Conservation (phyloP, 2,797 vertebrate species). For the Lepilemur septentrionalis region DNA sequence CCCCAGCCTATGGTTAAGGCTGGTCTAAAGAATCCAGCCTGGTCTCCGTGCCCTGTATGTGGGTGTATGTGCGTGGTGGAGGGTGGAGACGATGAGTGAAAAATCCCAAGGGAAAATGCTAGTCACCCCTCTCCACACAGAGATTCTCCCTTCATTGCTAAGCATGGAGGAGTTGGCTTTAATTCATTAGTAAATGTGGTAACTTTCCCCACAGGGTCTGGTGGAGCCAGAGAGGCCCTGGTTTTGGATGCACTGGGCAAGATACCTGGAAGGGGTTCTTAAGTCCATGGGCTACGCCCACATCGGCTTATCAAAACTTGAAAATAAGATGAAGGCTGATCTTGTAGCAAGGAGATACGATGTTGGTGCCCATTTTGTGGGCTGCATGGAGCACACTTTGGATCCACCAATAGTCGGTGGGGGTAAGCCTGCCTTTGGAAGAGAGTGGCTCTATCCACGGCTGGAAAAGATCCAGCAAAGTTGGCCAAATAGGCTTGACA, state of each 20-base stretch:
- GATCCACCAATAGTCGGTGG: background rate
- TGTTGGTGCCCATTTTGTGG: background rate
- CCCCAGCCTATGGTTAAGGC: background rate
- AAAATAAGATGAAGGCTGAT: background rate
- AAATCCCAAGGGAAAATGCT: conserved; percentile 48
- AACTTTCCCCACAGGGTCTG: background rate
- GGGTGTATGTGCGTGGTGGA: background rate
- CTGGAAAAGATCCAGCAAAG: background rate
- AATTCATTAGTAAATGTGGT: background rate
- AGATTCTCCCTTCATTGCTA: conserved; percentile 7
- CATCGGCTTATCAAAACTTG: background rate
- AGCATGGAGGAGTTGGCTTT: background rate
- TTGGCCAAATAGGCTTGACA: background rate
- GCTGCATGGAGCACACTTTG: background rate
- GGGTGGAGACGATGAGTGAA: background rate
- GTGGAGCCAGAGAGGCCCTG: background rate
- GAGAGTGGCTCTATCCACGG: background rate
- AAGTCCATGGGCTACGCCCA: background rate
- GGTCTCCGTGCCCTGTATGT: background rate
- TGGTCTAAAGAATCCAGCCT: conserved; percentile 1
- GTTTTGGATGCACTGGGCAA: background rate
- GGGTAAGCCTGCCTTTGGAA: background rate
- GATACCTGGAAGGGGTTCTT: background rate
- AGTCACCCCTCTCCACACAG: background rate
- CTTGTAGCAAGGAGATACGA: background rate